Evolutionary conservation across 64 coral and sea anemone species (phyloP).

Genomic region (Montipora cactus): DNA sequence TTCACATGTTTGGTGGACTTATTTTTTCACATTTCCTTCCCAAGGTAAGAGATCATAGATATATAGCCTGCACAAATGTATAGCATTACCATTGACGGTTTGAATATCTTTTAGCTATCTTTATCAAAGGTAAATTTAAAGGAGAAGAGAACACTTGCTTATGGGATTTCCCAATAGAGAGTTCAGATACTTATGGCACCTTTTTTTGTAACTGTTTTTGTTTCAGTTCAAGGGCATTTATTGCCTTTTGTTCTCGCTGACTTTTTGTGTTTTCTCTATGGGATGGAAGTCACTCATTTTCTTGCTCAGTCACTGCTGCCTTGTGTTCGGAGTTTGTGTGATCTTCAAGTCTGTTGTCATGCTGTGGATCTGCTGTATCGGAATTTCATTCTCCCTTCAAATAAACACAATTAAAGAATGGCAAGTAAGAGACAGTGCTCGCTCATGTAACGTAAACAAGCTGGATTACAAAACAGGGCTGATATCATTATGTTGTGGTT

Average conservation of each 20-base stretch:
- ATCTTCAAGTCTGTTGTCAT: constrained; percentile 52
- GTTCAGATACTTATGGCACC: no score
- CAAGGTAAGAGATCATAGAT: not conserved
- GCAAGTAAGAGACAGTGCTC: constrained; percentile 49
- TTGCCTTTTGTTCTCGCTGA: constrained; percentile 56
- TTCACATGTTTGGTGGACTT: constrained; percentile 54
- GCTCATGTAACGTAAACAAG: not conserved
- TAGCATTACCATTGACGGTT: no score
- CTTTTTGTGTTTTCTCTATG: constrained; percentile 14
- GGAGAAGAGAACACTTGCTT: no score
- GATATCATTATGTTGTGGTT: not conserved
- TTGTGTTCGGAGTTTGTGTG: constrained; percentile 48
- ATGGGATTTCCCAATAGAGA: not conserved
- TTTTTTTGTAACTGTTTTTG: not conserved
- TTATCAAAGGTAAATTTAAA: no score
- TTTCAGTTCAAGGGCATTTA: constrained; percentile 51
- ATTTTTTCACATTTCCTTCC: constrained; percentile 62
- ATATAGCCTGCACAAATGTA: no score
- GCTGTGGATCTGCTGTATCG: constrained; percentile 45
- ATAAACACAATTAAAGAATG: constrained; percentile 24
- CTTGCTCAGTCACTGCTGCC: constrained; percentile 22
- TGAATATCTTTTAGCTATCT: no score
- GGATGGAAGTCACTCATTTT: constrained; percentile 47
- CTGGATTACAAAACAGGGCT: not conserved
- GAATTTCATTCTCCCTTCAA: constrained; percentile 39